Evolutionary conservation across 1,140 invertebrate species (phyloP).

Genomic region (Papilio glaucus): DNA sequence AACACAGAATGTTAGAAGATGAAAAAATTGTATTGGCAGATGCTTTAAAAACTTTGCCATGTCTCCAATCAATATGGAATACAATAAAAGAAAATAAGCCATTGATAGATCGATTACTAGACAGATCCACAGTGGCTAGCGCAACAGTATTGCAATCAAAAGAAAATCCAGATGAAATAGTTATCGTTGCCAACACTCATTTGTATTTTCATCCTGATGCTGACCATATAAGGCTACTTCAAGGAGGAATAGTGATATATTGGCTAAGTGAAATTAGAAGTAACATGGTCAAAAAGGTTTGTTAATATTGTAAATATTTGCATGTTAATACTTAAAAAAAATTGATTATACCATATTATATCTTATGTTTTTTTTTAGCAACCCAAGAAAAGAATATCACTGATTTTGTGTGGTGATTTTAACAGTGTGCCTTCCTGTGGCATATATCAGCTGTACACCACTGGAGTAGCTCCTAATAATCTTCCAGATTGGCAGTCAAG

Average conservation of each 20-base stretch:
- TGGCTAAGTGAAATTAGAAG: slow-evolving; percentile 82
- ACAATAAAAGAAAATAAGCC: slow-evolving; percentile 85
- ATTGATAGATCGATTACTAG: slow-evolving; percentile 85
- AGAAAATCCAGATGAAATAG: slow-evolving; percentile 84
- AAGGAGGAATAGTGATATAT: slow-evolving; percentile 86
- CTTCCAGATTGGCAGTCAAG: slow-evolving; percentile 90
- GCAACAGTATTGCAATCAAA: slow-evolving; percentile 85
- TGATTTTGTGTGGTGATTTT: slow-evolving; percentile 93
- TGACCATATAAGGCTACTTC: slow-evolving; percentile 93
- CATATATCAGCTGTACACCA: slow-evolving; percentile 89
- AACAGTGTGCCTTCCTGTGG: slow-evolving; percentile 93
- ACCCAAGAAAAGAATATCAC: slow-evolving; percentile 82
- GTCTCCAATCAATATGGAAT: slow-evolving; percentile 85
- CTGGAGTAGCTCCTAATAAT: slow-evolving; percentile 85
- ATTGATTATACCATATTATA: too few species aligned
- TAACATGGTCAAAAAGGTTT: slow-evolving; percentile 79
- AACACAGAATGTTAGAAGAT: slow-evolving; percentile 60
- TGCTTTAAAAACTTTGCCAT: slow-evolving; percentile 80
- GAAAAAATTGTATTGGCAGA: slow-evolving; percentile 84
- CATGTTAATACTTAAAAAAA: too few species aligned
- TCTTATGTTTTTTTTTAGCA: slow-evolving; percentile 75
- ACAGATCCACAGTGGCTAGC: slow-evolving; percentile 86
- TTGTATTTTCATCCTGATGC: slow-evolving; percentile 95
- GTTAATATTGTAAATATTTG: too few species aligned
- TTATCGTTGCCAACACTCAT: slow-evolving; percentile 95